Evolutionary conservation across 2,113 vertebrate genomes (phyloP).

Genomic region (Synchiropus splendidus): DNA sequence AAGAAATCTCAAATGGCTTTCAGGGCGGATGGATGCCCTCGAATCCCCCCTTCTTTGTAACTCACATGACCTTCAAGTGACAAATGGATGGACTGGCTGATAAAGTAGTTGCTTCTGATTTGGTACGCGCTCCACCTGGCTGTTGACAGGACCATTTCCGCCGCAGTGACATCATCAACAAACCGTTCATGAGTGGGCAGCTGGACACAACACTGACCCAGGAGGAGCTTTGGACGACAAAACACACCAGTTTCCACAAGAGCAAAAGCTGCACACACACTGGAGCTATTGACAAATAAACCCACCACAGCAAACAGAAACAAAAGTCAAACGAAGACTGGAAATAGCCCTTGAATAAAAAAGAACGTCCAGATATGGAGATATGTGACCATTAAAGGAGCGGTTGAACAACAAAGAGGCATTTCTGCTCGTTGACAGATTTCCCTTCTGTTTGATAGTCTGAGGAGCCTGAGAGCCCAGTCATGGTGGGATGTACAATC

Average conservation of each 20-base stretch:
- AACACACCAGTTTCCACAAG: slow-evolving; percentile 38
- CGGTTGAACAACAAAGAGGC: slow-evolving; percentile 14
- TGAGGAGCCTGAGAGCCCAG: slow-evolving; percentile 26
- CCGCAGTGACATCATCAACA: slow-evolving; percentile 20
- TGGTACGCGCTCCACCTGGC: too few species aligned
- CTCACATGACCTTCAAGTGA: too few species aligned
- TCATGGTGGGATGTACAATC: slow-evolving; percentile 41
- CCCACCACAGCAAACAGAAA: slow-evolving; percentile 13
- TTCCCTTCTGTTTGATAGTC: slow-evolving; percentile 23
- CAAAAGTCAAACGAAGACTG: slow-evolving; percentile 32
- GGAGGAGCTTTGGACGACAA: slow-evolving; percentile 36
- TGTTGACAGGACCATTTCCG: too few species aligned
- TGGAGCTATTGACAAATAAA: slow-evolving; percentile 33
- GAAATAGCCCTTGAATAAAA: slow-evolving; percentile 73
- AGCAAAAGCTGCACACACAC: slow-evolving; percentile 33
- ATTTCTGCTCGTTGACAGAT: slow-evolving; percentile 5
- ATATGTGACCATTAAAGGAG: slow-evolving; percentile 28
- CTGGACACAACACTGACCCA: slow-evolving; percentile 6
- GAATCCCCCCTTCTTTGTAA: too few species aligned
- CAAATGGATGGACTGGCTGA: too few species aligned
- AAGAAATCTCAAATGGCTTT: too few species aligned
- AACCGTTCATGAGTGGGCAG: slow-evolving; percentile 3
- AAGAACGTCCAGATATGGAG: slow-evolving; percentile 39
- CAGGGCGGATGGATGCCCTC: too few species aligned
- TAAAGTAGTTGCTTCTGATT: too few species aligned